Conservation (phyloP, 2,113 vertebrate species). For the Notechis scutatus region DNA sequence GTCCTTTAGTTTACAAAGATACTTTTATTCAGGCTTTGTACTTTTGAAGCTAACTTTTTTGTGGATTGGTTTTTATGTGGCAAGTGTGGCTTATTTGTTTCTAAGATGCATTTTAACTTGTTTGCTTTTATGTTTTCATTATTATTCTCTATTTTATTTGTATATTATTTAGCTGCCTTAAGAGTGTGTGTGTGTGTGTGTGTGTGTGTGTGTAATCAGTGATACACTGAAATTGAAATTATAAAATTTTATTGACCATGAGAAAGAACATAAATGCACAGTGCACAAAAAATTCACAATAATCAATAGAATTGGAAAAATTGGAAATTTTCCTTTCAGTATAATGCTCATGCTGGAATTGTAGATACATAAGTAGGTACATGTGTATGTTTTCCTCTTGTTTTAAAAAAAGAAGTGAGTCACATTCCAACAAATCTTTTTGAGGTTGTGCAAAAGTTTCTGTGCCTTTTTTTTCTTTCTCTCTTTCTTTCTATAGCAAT, state of each 20-base stretch:
- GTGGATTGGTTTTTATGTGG: not conserved
- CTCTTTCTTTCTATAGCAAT: not conserved
- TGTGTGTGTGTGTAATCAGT: not conserved
- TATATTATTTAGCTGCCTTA: not conserved
- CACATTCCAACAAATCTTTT: not conserved
- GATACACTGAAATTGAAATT: not conserved
- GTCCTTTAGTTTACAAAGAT: not conserved
- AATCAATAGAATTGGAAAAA: not conserved
- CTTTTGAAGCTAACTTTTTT: not conserved
- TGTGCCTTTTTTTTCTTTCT: not conserved
- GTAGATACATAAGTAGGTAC: not conserved
- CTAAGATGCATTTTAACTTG: not conserved
- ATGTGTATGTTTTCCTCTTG: not conserved
- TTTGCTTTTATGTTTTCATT: not conserved
- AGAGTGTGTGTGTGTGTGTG: not conserved
- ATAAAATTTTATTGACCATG: not conserved
- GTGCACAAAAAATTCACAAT: not conserved
- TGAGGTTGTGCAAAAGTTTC: not conserved
- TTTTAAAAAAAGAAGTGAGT: not conserved
- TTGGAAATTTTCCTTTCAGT: not conserved
- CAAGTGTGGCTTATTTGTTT: not conserved
- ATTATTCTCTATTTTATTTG: not conserved
- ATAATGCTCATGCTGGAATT: not conserved
- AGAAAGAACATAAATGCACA: not conserved
- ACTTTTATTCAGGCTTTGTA: not conserved